Evolutionary conservation across 2,797 vertebrate genomes (phyloP), one percentile per base, ranked within the genome.

Genomic region (Crenichthys baileyi): DNA sequence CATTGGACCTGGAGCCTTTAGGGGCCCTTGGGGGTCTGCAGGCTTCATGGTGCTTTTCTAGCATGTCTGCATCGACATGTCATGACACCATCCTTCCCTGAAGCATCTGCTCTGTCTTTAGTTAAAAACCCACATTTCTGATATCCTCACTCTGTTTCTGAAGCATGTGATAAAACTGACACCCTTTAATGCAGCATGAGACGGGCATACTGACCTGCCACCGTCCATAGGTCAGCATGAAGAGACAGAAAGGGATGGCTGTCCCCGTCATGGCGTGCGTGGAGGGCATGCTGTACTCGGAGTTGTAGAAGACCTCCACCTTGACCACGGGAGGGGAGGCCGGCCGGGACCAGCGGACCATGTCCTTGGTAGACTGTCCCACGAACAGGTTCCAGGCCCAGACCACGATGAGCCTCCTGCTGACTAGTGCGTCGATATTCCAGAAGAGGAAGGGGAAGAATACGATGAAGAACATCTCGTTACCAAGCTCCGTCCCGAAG

Each of bases 221-320:
- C 56, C 98, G 95, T 88, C 96, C 96, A 24, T 96, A 97, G 63
- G 97, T 98, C 90, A 99, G 95, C 86, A 99, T 94, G 88, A 99
- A 93, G 2, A 99, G 94, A 1, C 96, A 94, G 91, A 98, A 96
- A 73, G 98, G 98, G 75, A 99, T 96, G 86, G 97, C 97, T 0
- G 98, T 98, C 82, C 98, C 98, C 0, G 98, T 97, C 98, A 99
- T 99, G 87, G 98, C 98, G 84, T 99, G 98, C 0, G 98, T 99
- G 83, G 98, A 99, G 16, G 98, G 98, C 98, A 99, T 98, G 95
- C 98, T 97, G 96, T 99, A 99, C 94, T 99, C 98, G 0, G 97
- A 97, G 95, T 98, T 98, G 94, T 99, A 99, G 95, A 98, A 98
- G 79, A 99, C 95, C 92, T 99, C 98, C 94, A 99, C 95, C 93